These are phyloP conservation scores for Lycorma delicatula DNA, from an alignment of 1,140 invertebrate genomes.

Conservation along the genomic window DNA sequence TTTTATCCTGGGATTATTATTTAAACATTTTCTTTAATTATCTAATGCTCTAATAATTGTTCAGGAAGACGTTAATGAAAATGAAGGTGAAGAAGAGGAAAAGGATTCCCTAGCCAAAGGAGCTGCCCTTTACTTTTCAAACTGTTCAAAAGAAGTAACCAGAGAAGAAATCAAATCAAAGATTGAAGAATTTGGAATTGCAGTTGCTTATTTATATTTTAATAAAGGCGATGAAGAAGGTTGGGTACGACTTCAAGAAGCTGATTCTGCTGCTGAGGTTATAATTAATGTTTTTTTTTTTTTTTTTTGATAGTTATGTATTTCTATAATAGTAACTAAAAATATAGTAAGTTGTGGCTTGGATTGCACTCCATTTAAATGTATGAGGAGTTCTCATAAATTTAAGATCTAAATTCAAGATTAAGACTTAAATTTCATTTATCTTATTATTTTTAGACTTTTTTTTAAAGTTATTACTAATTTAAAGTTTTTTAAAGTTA, in stretches of 20 bases:
- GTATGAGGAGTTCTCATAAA: no score
- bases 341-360: no score
- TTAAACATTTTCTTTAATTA: neutral
- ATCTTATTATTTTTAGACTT: no score
- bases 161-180: slow-evolving; percentile 62
- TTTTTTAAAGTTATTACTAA: no score
- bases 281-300: no score
- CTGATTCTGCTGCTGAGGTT: slow-evolving; percentile 57
- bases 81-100: slow-evolving; percentile 27
- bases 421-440: no score
- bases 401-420: no score
- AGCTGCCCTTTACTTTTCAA: slow-evolving; percentile 56
- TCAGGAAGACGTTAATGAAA: slow-evolving; percentile 9
- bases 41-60: no score
- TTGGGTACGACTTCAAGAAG: slow-evolving; percentile 57
- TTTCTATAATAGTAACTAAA: no score
- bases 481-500: no score
- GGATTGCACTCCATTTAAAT: no score
- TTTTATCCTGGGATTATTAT: neutral
- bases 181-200: slow-evolving; percentile 47
- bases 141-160: slow-evolving; percentile 48
- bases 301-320: no score
- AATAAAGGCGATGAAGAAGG: slow-evolving; percentile 61
- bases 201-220: slow-evolving; percentile 66
- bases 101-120: slow-evolving; percentile 51